Evolutionary conservation across 1,140 invertebrate genomes (phyloP), one percentile per base, ranked within the genome.

Genomic region (Hyposmocoma kahamanoa): DNA sequence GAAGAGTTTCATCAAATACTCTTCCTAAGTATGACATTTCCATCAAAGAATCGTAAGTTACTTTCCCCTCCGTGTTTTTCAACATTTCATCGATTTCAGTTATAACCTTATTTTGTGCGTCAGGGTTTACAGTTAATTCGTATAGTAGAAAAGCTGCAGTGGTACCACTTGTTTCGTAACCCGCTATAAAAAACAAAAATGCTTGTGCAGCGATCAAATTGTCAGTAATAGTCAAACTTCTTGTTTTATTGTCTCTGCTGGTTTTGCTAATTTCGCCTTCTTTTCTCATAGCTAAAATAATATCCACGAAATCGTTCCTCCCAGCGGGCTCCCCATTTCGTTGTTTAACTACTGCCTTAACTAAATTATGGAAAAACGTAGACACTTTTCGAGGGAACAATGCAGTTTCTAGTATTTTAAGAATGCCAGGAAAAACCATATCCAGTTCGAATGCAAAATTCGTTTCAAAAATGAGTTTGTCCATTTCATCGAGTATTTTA

Each of bases 71-170:
- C 56, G 34, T 79, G 52, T 21, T 54, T 56, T 32, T 59, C 46
- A 8, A 92, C 75, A 13, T 68, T 42, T 57, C 48, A 8, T 66
- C 53, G 2, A 86, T 63, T 61, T 86, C 83, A 11, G 57, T 48
- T 39, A 55, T 53, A 1, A 87, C 13, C 45, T 68, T 73, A 4
- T 83, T 59, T 57, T 87, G 86, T 10, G 87, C 53, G 8, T 78
- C 59, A 32, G 70, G n/a, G n/a, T n/a, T n/a, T n/a, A n/a, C n/a
- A n/a, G n/a, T n/a, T n/a, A n/a, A n/a, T n/a, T n/a, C n/a, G n/a
- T n/a, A n/a, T n/a, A n/a, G n/a, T n/a, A n/a, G n/a, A n/a, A n/a
- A n/a, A n/a, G n/a, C n/a, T n/a, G n/a, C n/a, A n/a, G n/a, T n/a
- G n/a, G n/a, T n/a, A n/a, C n/a, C n/a, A n/a, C n/a, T n/a, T n/a